Evolutionary conservation across 2,888 invertebrate genomes (phyloP), one percentile per base, ranked within the genome.

Genomic region (Agrotis segetum): DNA sequence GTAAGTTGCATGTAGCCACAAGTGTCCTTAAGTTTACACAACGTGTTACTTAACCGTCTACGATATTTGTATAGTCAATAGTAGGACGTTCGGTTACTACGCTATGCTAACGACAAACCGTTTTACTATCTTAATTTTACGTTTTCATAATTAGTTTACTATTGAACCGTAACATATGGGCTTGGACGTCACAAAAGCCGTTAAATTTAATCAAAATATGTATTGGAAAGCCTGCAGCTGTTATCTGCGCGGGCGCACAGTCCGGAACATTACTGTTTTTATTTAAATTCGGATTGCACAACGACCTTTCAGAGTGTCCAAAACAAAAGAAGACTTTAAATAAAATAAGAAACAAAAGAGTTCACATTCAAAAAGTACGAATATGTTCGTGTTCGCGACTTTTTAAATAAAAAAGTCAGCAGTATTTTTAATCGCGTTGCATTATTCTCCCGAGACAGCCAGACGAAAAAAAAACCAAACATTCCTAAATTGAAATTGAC

Each of bases 251-350:
- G 80, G 83, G 90, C 84, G 91, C 95, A 93, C 88, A 86, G 85
- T 88, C 90, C 93, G 94, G 94, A 95, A 95, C 95, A 92, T 91
- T 96, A 96, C 94, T 90, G 95, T 95, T 96, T 95, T 94, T 94
- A 94, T 95, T 94, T 83, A 93, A 95, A 96, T 94, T 87, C 74
- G 80, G 87, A 87, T 79, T 86, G 79, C 87, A 87, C 88, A 86
- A 87, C 81, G 80, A 85, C 77, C 82, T 86, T 82, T 67, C 67
- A 56, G 21, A 70, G 58, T 67, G 63, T 68, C 68, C 79, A 81
- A 82, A 75, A 83, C 70, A 75, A 80, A 80, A 68, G 80, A 73
- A 49, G 9, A 50, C 19, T 53, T 47, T 34, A 67, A 44, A 71
- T 59, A 44, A 71, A 81, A 71, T 50, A 67, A 79, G 74, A 71